Percentiles rank a stretch among this genome's conserved stretches.
Evolutionary conservation across 2,113 vertebrate species (phyloP).

Genomic region (Gasterosteus aculeatus): DNA sequence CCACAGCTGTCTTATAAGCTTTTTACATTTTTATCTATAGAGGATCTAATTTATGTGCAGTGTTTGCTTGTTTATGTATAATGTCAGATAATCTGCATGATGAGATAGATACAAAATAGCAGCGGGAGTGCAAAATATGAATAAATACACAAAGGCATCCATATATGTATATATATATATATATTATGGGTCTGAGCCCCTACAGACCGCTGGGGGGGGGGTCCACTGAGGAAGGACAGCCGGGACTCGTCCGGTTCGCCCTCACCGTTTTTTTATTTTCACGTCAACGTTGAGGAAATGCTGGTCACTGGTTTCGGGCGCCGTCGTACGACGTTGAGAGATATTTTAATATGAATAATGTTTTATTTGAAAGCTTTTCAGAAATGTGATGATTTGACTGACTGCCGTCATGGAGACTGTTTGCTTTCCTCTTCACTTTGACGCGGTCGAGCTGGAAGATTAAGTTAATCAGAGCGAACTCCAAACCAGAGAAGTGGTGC

Average conservation of each 20-base stretch:
- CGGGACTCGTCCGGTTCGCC: slow-evolving; percentile 32
- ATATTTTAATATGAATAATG: slow-evolving; percentile 70
- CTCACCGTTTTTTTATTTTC: slow-evolving; percentile 20
- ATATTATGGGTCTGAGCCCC: no score
- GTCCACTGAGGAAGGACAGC: slow-evolving; percentile 26
- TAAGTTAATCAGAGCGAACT: not conserved
- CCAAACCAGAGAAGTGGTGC: not conserved
- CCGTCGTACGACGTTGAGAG: slow-evolving; percentile 47
- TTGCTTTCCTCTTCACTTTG: slow-evolving; percentile 7
- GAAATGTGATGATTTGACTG: slow-evolving; percentile 53
- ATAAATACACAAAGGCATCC: not conserved
- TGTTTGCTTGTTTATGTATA: slow-evolving; percentile 82
- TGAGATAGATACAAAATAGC: slow-evolving; percentile 50
- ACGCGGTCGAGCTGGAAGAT: no score
- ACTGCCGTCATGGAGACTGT: slow-evolving; percentile 22
- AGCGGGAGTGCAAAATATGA: slow-evolving; percentile 48
- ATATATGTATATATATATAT: not conserved
- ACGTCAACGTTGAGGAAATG: slow-evolving; percentile 27
- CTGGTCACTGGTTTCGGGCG: slow-evolving; percentile 36
- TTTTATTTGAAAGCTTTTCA: slow-evolving; percentile 62
- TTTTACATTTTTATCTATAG: slow-evolving; percentile 82
- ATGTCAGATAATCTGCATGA: slow-evolving; percentile 81
- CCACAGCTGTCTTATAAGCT: slow-evolving; percentile 76
- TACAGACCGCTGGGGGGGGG: no score
- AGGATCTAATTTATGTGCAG: slow-evolving; percentile 78